Conservation (phyloP, 2,888 invertebrate genomes). For the Carterocephalus palaemon region DNA sequence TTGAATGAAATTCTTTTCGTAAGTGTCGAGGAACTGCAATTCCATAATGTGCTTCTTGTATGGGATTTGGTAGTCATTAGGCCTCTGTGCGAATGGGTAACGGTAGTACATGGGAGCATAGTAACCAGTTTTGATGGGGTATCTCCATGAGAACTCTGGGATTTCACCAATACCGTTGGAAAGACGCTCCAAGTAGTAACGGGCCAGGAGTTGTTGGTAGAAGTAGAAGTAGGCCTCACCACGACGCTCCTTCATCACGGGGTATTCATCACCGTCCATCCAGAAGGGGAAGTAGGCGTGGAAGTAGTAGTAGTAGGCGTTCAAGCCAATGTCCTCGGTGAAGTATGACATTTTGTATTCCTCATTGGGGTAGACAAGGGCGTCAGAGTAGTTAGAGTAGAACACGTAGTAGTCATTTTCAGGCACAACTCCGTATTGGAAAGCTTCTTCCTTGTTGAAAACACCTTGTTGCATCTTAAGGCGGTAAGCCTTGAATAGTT, state of each 20-base stretch:
- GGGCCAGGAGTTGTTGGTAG: conserved; percentile 83
- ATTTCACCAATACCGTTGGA: conserved; percentile 81
- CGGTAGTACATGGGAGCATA: conserved; percentile 36
- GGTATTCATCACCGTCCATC: conserved; percentile 75
- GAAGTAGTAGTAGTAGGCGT: conserved; percentile 82
- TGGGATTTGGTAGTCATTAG: conserved; percentile 76
- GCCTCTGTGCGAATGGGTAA: conserved; percentile 41
- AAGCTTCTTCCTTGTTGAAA: conserved; percentile 46
- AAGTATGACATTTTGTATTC: conserved; percentile 83
- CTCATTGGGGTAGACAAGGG: conserved; percentile 67
- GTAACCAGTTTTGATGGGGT: conserved; percentile 70
- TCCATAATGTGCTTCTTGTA: conserved; percentile 68
- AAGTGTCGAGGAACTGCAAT: conserved; percentile 77
- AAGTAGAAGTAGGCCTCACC: conserved; percentile 83
- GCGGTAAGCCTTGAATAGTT: conserved; percentile 64
- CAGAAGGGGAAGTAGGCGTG: conserved; percentile 82
- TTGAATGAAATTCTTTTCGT: conserved; percentile 75
- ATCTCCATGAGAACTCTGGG: conserved; percentile 81
- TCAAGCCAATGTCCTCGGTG: conserved; percentile 84
- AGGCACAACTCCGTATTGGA: conserved; percentile 57
- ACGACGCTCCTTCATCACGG: conserved; percentile 73
- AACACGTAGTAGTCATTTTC: conserved; percentile 67
- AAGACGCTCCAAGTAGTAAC: conserved; percentile 84
- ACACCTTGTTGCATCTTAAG: conserved; percentile 62
- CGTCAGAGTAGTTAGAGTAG: conserved; percentile 79